phyloP scores from a whole-genome alignment of 2,113 vertebrate genomes.

The Leptodactylus fuscus region DNA sequence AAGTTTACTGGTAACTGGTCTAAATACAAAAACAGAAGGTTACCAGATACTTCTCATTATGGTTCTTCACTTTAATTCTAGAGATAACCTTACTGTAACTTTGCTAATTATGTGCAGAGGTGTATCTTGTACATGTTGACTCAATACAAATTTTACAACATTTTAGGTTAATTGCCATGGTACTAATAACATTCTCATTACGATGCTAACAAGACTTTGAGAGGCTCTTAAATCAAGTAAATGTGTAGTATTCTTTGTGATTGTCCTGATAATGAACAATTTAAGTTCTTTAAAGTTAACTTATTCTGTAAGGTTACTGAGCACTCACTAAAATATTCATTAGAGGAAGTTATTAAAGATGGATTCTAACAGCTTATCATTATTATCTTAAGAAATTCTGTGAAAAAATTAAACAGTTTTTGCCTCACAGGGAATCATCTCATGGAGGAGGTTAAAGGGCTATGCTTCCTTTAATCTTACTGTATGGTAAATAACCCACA shows the following conservation, averaged over 20 bases:
- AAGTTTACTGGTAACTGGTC: neutral
- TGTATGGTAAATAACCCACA: constrained; percentile 36
- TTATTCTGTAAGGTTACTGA: constrained; percentile 56
- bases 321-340: constrained; percentile 57
- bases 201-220: constrained; percentile 58
- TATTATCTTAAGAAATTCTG: constrained; percentile 50
- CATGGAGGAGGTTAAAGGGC: constrained; percentile 31
- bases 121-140: constrained; percentile 51
- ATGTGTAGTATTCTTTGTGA: constrained; percentile 58
- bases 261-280: constrained; percentile 59
- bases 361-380: constrained; percentile 58
- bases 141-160: constrained; percentile 57
- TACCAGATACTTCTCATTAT: constrained; percentile 7
- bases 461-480: constrained; percentile 20
- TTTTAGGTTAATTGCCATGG: constrained; percentile 57
- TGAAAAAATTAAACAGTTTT: constrained; percentile 48
- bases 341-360: constrained; percentile 59
- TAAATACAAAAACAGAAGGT: constrained; percentile 18
- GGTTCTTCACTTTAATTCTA: neutral
- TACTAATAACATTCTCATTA: constrained; percentile 59
- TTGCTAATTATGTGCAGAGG: constrained; percentile 52
- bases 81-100: constrained; percentile 51
- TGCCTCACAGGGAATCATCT: constrained; percentile 55
- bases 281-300: constrained; percentile 61
- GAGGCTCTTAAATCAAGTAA: constrained; percentile 59